These are phyloP conservation scores for Sigmodon hispidus DNA, from an alignment of 2,113 vertebrate species.

Conservation along the genomic window DNA sequence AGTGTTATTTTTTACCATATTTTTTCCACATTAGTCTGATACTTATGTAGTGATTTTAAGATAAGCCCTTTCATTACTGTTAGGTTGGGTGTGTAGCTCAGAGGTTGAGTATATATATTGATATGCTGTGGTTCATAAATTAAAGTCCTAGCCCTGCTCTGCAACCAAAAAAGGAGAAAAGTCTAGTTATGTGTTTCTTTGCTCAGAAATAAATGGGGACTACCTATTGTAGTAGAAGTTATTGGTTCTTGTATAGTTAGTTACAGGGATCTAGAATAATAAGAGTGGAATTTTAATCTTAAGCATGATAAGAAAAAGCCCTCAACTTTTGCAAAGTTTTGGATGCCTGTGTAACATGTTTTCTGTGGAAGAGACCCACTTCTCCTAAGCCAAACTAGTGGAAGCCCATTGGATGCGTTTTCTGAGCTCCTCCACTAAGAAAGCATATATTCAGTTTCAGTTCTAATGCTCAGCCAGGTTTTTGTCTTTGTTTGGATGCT, in stretches of 20 bases:
- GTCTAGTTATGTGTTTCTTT: background rate
- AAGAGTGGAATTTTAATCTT: conserved; percentile 30
- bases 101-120: background rate
- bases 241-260: background rate
- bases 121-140: background rate
- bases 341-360: background rate
- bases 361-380: background rate
- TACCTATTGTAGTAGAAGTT: background rate
- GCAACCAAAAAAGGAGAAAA: background rate
- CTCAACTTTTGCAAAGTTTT: background rate
- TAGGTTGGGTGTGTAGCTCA: background rate
- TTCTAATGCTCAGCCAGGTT: background rate
- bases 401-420: background rate
- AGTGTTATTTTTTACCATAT: background rate
- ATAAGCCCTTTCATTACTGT: conserved; percentile 15
- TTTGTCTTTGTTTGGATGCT: background rate
- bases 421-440: background rate
- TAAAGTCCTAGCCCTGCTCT: background rate
- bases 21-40: conserved; percentile 47
- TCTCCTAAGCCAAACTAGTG: background rate
- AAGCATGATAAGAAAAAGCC: conserved; percentile 21
- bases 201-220: background rate
- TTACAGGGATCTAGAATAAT: background rate
- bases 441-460: background rate
- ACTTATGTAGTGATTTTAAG: background rate